Conservation (phyloP, 2,113 vertebrate species). For the Ovis aries region ARS-UI_Ramb_v3.0 NC_056068.1:71839001-71839500, state of each 20-base stretch:
- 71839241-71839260: background rate
- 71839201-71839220: background rate
- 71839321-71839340: background rate
- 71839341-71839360: background rate
- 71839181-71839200: background rate
- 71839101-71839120: background rate
- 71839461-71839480: background rate
- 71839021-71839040: background rate
- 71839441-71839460: background rate
- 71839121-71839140: background rate
- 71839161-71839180: background rate
- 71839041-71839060: background rate
- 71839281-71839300: background rate
- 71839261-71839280: background rate
- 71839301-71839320: background rate
- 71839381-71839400: background rate
- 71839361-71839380: background rate
- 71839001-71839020: background rate
- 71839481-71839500: background rate
- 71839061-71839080: background rate
- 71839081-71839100: background rate
- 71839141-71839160: background rate
- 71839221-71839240: background rate
- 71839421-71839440: background rate
- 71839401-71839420: background rate